A percentile compares a stretch with the other conserved stretches of the same genome.
Conservation (phyloP, 2,888 invertebrate genomes). For the Herminia tarsipennalis region DNA sequence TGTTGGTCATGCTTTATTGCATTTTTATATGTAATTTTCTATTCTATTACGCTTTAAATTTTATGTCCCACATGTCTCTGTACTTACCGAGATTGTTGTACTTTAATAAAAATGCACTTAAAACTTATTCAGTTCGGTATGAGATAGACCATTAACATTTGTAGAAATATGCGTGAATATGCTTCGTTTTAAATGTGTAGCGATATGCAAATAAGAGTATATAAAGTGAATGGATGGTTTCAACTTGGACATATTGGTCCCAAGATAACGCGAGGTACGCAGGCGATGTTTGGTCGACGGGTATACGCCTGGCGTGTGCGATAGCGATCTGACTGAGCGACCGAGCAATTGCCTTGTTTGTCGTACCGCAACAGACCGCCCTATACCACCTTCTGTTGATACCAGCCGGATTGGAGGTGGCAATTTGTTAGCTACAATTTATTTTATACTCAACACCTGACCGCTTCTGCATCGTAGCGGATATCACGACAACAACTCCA, state of each 20-base stretch:
- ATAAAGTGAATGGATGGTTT: slow-evolving; percentile 50
- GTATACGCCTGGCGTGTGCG: slow-evolving; percentile 58
- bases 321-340: slow-evolving; percentile 67
- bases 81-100: neutral
- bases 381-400: slow-evolving; percentile 39
- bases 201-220: slow-evolving; percentile 48
- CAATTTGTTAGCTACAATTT: slow-evolving; percentile 44
- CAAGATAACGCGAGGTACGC: slow-evolving; percentile 47
- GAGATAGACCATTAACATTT: slow-evolving; percentile 21
- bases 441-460: slow-evolving; percentile 31
- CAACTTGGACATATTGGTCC: slow-evolving; percentile 54
- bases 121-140: neutral
- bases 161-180: slow-evolving; percentile 22
- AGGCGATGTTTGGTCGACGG: slow-evolving; percentile 48
- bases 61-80: slow-evolving; percentile 4
- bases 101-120: neutral
- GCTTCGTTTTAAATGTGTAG: slow-evolving; percentile 34
- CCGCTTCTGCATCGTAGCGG: slow-evolving; percentile 27
- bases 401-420: slow-evolving; percentile 46
- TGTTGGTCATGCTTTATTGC: slow-evolving; percentile 41
- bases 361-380: slow-evolving; percentile 52
- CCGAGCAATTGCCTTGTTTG: slow-evolving; percentile 79
- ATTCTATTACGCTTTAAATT: slow-evolving; percentile 36
- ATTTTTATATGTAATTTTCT: slow-evolving; percentile 35
- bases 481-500: slow-evolving; percentile 25